Conservation (phyloP, 2,888 invertebrate species). For the Dicranocentrus wangi region DNA sequence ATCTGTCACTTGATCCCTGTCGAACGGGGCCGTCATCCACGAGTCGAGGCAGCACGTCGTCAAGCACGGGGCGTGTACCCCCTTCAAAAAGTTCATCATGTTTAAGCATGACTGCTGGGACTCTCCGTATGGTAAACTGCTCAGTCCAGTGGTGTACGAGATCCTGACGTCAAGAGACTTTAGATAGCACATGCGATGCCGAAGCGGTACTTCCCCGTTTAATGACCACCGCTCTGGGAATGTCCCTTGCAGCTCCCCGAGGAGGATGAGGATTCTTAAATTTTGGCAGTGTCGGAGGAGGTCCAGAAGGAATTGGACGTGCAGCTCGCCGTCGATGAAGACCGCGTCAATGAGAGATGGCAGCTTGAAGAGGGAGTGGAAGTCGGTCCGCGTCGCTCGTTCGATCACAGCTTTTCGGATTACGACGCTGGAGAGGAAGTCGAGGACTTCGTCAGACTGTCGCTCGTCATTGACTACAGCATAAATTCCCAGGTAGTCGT, state of each 20-base stretch:
- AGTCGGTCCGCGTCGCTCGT: background rate
- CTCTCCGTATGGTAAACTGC: slow-evolving; percentile 11
- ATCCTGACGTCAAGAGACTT: slow-evolving; percentile 36
- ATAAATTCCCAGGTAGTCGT: slow-evolving; percentile 30
- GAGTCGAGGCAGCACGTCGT: slow-evolving; percentile 27
- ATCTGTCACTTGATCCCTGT: too few relatives aligned
- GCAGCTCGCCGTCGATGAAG: slow-evolving; percentile 18
- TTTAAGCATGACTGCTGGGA: slow-evolving; percentile 24
- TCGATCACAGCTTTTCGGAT: slow-evolving; percentile 36
- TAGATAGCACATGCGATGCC: background rate
- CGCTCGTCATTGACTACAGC: slow-evolving; percentile 21
- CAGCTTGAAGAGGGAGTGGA: slow-evolving; percentile 4
- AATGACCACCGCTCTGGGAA: too few relatives aligned
- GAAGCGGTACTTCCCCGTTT: background rate
- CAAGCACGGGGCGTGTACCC: background rate
- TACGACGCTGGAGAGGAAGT: slow-evolving; percentile 18
- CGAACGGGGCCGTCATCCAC: slow-evolving; percentile 24
- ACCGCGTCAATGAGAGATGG: slow-evolving; percentile 16
- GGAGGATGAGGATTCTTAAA: slow-evolving; percentile 26
- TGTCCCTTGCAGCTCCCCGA: slow-evolving; percentile 31
- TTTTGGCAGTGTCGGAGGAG: slow-evolving; percentile 18
- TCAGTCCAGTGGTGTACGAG: background rate
- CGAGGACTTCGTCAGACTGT: slow-evolving; percentile 1
- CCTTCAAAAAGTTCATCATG: slow-evolving; percentile 22
- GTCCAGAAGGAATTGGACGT: slow-evolving; percentile 6